Evolutionary conservation across 2,113 vertebrate genomes (phyloP).

Genomic region (Sakesphorus luctuosus): DNA sequence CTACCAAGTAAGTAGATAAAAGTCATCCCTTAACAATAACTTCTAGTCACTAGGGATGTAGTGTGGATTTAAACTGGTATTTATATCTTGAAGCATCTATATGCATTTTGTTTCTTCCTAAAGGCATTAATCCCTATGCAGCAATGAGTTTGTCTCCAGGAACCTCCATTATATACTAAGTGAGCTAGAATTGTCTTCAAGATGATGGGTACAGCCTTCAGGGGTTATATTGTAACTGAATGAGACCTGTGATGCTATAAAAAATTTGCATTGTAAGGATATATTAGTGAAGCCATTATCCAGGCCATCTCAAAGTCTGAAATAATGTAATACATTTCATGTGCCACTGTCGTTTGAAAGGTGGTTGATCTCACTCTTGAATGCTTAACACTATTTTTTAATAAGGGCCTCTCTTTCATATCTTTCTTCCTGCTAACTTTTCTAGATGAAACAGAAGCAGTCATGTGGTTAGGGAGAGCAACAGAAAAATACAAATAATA

Average conservation of each 20-base stretch:
- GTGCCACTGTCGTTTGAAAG: neutral
- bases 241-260: conserved; percentile 10
- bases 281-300: conserved; percentile 35
- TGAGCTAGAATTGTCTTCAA: neutral
- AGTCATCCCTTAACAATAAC: neutral
- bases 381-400: conserved; percentile 2
- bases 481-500: neutral
- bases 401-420: neutral
- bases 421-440: neutral
- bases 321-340: neutral
- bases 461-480: neutral
- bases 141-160: conserved; percentile 12
- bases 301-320: neutral
- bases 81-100: conserved; percentile 1
- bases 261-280: neutral
- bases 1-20: neutral
- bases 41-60: neutral
- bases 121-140: conserved; percentile 1
- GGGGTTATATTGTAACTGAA: conserved; percentile 5
- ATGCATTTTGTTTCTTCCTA: conserved; percentile 18
- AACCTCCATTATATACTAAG: conserved; percentile 14
- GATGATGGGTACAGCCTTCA: neutral
- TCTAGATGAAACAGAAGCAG: neutral
- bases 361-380: neutral
- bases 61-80: neutral